phyloP scores from a whole-genome alignment of 30 jellyfish, hydroid and myxozoan genomes.

The Pelagia noctiluca region DNA sequence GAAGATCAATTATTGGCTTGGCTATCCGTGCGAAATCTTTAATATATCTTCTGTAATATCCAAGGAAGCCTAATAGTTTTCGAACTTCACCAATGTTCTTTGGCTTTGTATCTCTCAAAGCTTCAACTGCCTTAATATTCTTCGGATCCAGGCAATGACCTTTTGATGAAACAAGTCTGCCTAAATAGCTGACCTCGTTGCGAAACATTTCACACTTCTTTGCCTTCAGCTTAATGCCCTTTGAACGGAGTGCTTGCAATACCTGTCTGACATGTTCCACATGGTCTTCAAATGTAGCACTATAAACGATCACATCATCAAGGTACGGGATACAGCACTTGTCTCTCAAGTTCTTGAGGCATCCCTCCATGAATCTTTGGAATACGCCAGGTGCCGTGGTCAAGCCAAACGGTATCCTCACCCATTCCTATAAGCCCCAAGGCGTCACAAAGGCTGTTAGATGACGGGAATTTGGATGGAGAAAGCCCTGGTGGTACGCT shows the following conservation, averaged over 20 bases:
- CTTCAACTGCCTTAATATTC: slow-evolving; percentile 17
- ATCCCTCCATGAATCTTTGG: slow-evolving; percentile 40
- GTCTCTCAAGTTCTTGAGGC: slow-evolving; percentile 46
- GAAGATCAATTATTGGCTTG: no score
- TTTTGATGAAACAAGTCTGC: slow-evolving; percentile 27
- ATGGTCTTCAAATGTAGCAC: slow-evolving; percentile 27
- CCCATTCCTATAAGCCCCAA: slow-evolving; percentile 77
- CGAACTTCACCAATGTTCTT: no score
- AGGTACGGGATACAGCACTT: slow-evolving; percentile 54
- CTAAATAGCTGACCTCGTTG: slow-evolving; percentile 37
- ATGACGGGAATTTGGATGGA: slow-evolving; percentile 23
- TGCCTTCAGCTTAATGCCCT: slow-evolving; percentile 44
- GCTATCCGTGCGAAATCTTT: no score
- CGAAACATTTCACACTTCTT: slow-evolving; percentile 33
- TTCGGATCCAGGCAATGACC: slow-evolving; percentile 33
- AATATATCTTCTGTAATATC: no score
- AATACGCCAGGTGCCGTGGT: slow-evolving; percentile 63
- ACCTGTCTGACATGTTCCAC: slow-evolving; percentile 48
- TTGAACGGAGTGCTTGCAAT: neutral
- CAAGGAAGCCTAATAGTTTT: no score
- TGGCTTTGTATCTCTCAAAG: neutral
- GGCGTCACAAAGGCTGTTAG: slow-evolving; percentile 71
- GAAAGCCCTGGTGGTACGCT: slow-evolving; percentile 63
- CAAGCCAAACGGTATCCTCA: slow-evolving; percentile 71
- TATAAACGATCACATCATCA: slow-evolving; percentile 51